Conservation (phyloP, 2,888 invertebrate species). For the Coenonympha glycerion region DNA sequence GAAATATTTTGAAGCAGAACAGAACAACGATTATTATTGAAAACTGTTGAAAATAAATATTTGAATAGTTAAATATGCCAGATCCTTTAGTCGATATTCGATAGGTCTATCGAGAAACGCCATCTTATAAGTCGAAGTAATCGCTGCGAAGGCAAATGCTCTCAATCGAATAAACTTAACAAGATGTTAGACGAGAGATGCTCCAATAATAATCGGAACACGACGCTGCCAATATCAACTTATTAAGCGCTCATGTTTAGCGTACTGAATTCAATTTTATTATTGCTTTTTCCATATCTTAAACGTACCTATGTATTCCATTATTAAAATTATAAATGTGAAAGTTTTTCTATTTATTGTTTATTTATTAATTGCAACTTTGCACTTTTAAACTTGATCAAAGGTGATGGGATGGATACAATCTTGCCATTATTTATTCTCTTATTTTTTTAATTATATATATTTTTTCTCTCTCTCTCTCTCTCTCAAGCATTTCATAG, state of each 20-base stretch:
- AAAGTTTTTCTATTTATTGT: too few species aligned
- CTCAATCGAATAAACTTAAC: constrained; percentile 20
- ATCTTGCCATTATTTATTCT: too few species aligned
- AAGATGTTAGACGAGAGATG: constrained; percentile 9
- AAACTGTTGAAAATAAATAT: too few species aligned
- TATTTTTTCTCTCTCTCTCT: too few species aligned
- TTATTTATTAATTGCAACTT: neutral
- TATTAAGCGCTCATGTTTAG: neutral
- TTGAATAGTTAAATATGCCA: constrained; percentile 11
- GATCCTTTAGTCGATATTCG: constrained; percentile 2
- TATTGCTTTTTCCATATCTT: neutral
- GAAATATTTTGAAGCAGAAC: too few species aligned
- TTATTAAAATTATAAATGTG: neutral
- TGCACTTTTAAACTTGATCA: too few species aligned
- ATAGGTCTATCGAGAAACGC: constrained; percentile 11
- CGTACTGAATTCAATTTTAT: too few species aligned
- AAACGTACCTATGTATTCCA: neutral
- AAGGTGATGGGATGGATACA: too few species aligned
- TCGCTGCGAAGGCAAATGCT: constrained; percentile 18
- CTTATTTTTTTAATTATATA: too few species aligned
- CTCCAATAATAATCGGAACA: constrained; percentile 6
- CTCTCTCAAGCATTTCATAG: too few species aligned
- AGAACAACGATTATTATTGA: too few species aligned
- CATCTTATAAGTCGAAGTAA: constrained; percentile 22
- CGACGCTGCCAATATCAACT: neutral